These are phyloP conservation scores for Tachina fera DNA, from an alignment of 2,888 invertebrate genomes.

Conservation along the genomic window DNA sequence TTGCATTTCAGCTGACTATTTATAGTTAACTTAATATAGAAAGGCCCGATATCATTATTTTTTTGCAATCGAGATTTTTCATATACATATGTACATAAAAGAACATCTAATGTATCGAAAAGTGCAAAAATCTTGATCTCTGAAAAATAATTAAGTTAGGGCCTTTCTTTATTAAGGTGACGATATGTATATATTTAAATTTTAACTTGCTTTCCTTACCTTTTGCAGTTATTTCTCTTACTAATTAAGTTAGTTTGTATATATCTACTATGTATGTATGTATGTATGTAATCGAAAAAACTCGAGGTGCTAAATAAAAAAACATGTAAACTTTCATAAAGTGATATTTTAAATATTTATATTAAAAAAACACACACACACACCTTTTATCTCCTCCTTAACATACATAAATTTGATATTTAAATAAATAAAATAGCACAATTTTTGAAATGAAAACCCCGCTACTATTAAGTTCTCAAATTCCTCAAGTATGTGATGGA, in stretches of 20 bases:
- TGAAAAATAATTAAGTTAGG: too few species aligned
- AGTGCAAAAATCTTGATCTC: too few species aligned
- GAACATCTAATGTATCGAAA: too few species aligned
- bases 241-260: constrained; percentile 43
- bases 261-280: not conserved
- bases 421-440: constrained; percentile 50
- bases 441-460: constrained; percentile 44
- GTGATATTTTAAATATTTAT: constrained; percentile 68
- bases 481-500: not conserved
- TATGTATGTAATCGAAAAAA: constrained; percentile 1
- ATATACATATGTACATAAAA: too few species aligned
- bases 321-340: constrained; percentile 9
- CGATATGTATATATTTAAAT: not conserved
- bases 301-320: constrained; percentile 60
- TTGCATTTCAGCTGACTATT: too few species aligned
- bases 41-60: too few species aligned
- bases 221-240: constrained; percentile 30
- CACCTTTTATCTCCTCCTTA: constrained; percentile 25
- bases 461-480: constrained; percentile 35
- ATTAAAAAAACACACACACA: constrained; percentile 5
- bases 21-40: too few species aligned
- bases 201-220: not conserved
- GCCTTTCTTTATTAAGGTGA: too few species aligned
- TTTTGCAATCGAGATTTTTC: too few species aligned
- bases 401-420: constrained; percentile 38